phyloP scores from a whole-genome alignment of 2,113 vertebrate genomes.

The Nibea coibor region DNA sequence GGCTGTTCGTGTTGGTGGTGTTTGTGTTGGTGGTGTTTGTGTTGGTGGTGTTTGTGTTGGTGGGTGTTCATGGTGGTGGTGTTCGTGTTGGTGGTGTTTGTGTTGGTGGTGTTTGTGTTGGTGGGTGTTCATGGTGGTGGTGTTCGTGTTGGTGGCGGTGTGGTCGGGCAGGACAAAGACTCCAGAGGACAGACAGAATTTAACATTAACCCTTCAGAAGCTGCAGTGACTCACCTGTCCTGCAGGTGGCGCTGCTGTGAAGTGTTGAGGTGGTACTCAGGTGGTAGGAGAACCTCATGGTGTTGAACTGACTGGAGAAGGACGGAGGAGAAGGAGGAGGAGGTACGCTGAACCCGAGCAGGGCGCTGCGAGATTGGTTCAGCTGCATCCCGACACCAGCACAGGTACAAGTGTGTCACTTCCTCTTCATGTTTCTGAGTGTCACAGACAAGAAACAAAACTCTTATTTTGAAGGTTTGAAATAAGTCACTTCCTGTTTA shows the following conservation, averaged over 20 bases:
- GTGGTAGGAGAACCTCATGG: conserved; percentile 84
- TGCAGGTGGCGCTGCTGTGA: conserved; percentile 52
- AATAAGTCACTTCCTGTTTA: conserved; percentile 6
- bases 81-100: too few relatives aligned
- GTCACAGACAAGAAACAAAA: not conserved
- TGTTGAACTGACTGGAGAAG: conserved; percentile 81
- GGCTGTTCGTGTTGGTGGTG: too few relatives aligned
- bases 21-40: too few relatives aligned
- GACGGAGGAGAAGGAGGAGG: conserved; percentile 51
- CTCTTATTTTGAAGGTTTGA: conserved; percentile 4
- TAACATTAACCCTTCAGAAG: too few relatives aligned
- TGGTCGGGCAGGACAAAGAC: too few relatives aligned
- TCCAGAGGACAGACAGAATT: too few relatives aligned
- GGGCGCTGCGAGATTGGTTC: conserved; percentile 73
- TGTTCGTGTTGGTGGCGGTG: too few relatives aligned
- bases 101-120: too few relatives aligned
- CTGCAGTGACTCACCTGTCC: conserved; percentile 73
- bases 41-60: too few relatives aligned
- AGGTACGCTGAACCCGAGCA: conserved; percentile 59
- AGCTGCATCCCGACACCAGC: conserved; percentile 73
- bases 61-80: too few relatives aligned
- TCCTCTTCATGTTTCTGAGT: not conserved
- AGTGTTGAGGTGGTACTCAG: conserved; percentile 63
- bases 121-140: too few relatives aligned
- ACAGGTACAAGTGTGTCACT: conserved; percentile 13